Percentiles rank a stretch among this genome's conserved stretches.
Evolutionary conservation across 2,888 invertebrate genomes (phyloP).

Genomic region (Onthophagus sagittarius): DNA sequence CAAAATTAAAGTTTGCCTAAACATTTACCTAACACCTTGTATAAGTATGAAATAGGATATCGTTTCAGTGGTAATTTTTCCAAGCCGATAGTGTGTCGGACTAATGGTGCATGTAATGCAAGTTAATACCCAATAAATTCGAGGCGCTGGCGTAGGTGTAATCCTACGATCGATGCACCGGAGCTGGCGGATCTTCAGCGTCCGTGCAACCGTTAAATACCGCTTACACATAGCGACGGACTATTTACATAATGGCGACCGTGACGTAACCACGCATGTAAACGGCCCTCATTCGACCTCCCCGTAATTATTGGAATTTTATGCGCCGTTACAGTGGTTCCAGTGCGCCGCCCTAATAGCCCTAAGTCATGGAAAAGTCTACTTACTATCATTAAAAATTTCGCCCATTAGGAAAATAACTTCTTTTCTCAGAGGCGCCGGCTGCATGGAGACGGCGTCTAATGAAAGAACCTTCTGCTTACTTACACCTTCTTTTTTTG

Average conservation of each 20-base stretch:
- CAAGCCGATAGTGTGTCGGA: not conserved
- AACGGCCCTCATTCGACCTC: conserved; percentile 13
- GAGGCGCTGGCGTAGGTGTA: conserved; percentile 1
- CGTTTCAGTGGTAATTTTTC: conserved; percentile 4
- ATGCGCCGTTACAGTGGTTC: conserved; percentile 15
- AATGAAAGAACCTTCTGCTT: conserved; percentile 15
- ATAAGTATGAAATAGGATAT: not conserved
- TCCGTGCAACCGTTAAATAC: conserved; percentile 3
- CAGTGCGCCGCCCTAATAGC: conserved; percentile 14
- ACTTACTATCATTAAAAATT: conserved; percentile 22
- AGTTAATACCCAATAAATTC: conserved; percentile 8
- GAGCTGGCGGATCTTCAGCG: not conserved
- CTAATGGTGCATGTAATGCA: conserved; percentile 7
- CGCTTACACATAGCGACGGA: conserved; percentile 6
- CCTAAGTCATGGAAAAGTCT: conserved; percentile 21
- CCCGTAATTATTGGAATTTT: conserved; percentile 19
- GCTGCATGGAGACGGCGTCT: conserved; percentile 9
- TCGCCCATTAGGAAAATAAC: conserved; percentile 22
- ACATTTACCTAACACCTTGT: too few species aligned
- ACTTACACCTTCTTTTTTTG: conserved; percentile 4
- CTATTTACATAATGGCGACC: conserved; percentile 19
- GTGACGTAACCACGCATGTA: conserved; percentile 18
- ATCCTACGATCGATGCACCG: not conserved
- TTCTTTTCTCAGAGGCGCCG: conserved; percentile 17
- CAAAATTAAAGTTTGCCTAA: too few species aligned